phyloP scores from a whole-genome alignment of 2,113 vertebrate genomes.

The Nyctereutes procyonoides region DNA sequence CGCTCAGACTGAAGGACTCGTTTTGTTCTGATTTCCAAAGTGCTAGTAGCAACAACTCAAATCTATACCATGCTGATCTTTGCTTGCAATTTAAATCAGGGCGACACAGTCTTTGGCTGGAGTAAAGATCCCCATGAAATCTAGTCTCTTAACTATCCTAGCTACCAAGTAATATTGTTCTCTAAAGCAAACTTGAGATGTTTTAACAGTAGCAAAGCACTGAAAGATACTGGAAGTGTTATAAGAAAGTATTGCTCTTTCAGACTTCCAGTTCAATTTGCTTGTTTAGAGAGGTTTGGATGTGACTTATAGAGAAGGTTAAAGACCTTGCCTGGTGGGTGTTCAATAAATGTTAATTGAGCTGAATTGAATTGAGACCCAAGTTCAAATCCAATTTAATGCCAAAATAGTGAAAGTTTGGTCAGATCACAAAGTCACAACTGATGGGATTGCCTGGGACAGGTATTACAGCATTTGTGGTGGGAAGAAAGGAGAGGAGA shows the following conservation, averaged over 20 bases:
- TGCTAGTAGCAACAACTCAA: neutral
- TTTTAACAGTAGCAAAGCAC: slow-evolving; percentile 34
- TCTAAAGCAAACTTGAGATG: neutral
- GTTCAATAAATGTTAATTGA: slow-evolving; percentile 77
- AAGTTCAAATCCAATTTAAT: slow-evolving; percentile 81
- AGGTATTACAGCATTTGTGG: slow-evolving; percentile 20
- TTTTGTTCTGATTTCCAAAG: slow-evolving; percentile 30
- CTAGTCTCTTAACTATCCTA: neutral
- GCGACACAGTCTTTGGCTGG: neutral
- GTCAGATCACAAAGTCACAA: slow-evolving; percentile 72
- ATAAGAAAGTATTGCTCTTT: slow-evolving; percentile 33
- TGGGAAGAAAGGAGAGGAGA: neutral
- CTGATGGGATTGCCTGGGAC: slow-evolving; percentile 68
- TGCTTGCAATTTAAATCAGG: neutral
- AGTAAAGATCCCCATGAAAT: neutral
- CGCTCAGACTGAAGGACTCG: neutral
- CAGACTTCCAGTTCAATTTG: slow-evolving; percentile 64
- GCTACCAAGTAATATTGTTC: neutral
- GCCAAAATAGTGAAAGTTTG: slow-evolving; percentile 72
- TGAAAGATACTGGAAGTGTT: slow-evolving; percentile 22
- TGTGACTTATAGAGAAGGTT: slow-evolving; percentile 65
- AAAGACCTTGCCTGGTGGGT: slow-evolving; percentile 56
- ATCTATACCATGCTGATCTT: neutral
- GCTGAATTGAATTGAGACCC: slow-evolving; percentile 72
- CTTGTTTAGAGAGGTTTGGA: slow-evolving; percentile 58